phyloP scores from a whole-genome alignment of 2,888 invertebrate genomes.

The Diaprepes abbreviatus region DNA sequence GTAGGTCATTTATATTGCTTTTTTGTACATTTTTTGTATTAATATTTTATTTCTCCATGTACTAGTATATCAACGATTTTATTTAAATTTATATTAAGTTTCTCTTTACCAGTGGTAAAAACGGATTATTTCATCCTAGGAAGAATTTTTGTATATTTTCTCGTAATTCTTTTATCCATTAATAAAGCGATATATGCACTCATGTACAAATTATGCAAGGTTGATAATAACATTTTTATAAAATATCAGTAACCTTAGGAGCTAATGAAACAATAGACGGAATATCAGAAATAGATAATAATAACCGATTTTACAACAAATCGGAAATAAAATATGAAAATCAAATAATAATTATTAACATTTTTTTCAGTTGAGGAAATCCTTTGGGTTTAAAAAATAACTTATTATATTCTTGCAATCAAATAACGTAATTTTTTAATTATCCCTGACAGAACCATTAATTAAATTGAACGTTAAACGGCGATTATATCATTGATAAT shows the following conservation, averaged over 20 bases:
- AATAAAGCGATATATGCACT: too few species aligned
- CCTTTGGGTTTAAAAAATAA: not conserved
- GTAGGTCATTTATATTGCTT: too few species aligned
- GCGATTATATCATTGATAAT: conserved; percentile 10
- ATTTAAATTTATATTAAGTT: too few species aligned
- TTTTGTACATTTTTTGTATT: too few species aligned
- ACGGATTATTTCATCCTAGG: too few species aligned
- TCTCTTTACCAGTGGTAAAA: too few species aligned
- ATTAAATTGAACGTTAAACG: conserved; percentile 1
- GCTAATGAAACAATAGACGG: not conserved
- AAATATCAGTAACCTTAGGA: not conserved
- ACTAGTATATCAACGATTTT: too few species aligned
- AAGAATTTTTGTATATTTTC: too few species aligned
- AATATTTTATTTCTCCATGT: too few species aligned
- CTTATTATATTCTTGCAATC: not conserved
- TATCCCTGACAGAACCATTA: conserved; percentile 13
- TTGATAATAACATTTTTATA: too few species aligned
- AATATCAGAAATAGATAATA: not conserved
- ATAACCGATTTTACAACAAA: not conserved
- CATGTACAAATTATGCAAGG: too few species aligned
- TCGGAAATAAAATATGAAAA: not conserved
- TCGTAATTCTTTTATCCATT: too few species aligned
- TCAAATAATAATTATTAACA: not conserved
- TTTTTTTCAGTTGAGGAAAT: not conserved
- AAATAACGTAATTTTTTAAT: not conserved